Evolutionary conservation across 2,113 vertebrate genomes (phyloP).

Genomic region (Puntigrus tetrazona): DNA sequence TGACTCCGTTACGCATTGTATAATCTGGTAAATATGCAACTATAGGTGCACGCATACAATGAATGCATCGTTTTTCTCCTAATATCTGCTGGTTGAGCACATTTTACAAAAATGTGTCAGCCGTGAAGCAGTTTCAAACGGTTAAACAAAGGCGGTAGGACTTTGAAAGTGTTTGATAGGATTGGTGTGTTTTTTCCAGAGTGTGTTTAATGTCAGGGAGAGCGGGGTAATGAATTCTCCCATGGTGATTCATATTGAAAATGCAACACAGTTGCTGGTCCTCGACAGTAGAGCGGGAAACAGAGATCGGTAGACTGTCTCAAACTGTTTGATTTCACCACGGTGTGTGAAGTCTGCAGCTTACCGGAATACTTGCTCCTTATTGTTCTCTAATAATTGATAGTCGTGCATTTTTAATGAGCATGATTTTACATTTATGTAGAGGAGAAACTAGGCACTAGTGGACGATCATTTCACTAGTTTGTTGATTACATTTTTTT

Average conservation of each 20-base stretch:
- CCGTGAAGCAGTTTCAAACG: neutral
- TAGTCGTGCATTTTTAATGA: neutral
- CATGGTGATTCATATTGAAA: neutral
- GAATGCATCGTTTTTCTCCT: neutral
- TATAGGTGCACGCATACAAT: neutral
- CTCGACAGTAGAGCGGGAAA: neutral
- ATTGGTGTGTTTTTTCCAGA: neutral
- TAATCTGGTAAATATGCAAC: neutral
- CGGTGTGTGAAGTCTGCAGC: neutral
- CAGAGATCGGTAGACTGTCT: neutral
- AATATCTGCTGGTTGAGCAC: neutral
- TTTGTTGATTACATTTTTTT: neutral
- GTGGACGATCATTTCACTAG: neutral
- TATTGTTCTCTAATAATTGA: neutral
- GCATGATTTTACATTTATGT: neutral
- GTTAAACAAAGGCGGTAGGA: conserved; percentile 13
- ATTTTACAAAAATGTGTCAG: neutral
- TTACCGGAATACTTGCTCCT: neutral
- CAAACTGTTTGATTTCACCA: neutral
- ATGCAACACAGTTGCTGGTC: conserved; percentile 16
- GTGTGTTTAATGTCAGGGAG: neutral
- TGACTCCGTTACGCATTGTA: neutral
- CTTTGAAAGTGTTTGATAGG: neutral
- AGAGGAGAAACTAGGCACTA: neutral
- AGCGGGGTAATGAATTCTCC: conserved; percentile 18